Evolutionary conservation across 2,888 invertebrate genomes (phyloP), one percentile per base, ranked within the genome.

Genomic region (Tetramorium bicarinatum): DNA sequence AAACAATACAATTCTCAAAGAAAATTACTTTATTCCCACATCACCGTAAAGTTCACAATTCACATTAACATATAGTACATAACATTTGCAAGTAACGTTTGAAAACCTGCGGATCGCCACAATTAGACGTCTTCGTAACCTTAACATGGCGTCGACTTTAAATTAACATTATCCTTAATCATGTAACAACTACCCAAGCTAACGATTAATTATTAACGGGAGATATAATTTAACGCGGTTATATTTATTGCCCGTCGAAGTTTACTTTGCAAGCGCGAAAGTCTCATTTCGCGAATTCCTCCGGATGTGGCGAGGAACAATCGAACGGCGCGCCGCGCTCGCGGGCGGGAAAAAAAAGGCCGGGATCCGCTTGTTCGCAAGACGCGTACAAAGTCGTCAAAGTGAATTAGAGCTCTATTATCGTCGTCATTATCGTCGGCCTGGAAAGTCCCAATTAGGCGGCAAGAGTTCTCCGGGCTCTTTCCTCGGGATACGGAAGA

Each of bases 371-470:
- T 69, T 15, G 49, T 69, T 15, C 25, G n/a, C 54, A 29, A 52
- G 29, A 59, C 34, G 34, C 79, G 56, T 44, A 29, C 34, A 66
- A 54, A 77, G 44, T 79, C 47, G 38, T 18, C 79, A 59, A 66
- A 59, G 47, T 59, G 29, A 79, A 64, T 86, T 87, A 69, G 49
- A 69, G 11, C 79, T 82, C 76, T 81, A 86, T 89, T 81, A 81
- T 81, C 89, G 85, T 85, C 82, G 74, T 77, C 83, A 38, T 74
- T 75, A 85, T 85, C 88, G 71, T n/a, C 29, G 77, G 13, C 7
- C 21, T 74, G 29, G 76, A 85, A 84, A 85, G 72, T 83, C 61
- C 85, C 85, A 89, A 89, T 89, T 89, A 89, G 85, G 79, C 75
- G 75, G n/a, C 64, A 52, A 38, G 54, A 41, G 44, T 25, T 82